Base-by-base conservation (phyloP, 2,888 invertebrate genomes). In the Rhorus exstirpatorius region DNA sequence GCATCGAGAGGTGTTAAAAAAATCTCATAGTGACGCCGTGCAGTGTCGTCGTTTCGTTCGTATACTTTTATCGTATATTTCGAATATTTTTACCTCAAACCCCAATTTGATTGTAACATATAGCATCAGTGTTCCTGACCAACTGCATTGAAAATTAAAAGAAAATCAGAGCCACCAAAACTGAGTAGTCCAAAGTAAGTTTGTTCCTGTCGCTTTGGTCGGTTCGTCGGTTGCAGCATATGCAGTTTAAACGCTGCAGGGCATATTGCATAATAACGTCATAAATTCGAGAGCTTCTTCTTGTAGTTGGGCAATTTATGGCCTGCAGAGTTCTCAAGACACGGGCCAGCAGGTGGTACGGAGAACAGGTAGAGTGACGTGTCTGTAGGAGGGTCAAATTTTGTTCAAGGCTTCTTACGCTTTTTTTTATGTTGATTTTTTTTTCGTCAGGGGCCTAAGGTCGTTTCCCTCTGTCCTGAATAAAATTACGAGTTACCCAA, bases 281-380 rank as follows among this genome's bases (percentile, higher is more conserved):
- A 21, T 75, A 74, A 61, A 51, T 63, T 38, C 14, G 55, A 55
- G 75, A 65, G 63, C 44, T 65, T 75, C 53, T 74, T 74, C 38
- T 61, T 61, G 51, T 63, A 51, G 10, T 12, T n/a, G 53, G n/a
- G 41, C 14, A 63, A 74, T 74, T 74, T 63, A 63, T 41, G 10
- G n/a, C 38, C 60, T 17, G 60, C 21, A 24, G 72, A 49, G 17
- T 72, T 10, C 26, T 51, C 53, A 44, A 72, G 14, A 17, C 12
- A 41, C 38, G 53, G 44, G 7, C n/a, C 74, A 74, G 61, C 61
- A 51, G 74, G 61, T 61, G 51, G 63, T 51, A 38, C 26, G 17
- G 14, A 8, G 21, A 6, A 53, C 51, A 41, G 38, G 74, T 46
- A 38, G 58, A 55, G 24, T 7, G 38, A 38, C 8, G 24, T 21